Percentiles rank a stretch among this genome's conserved stretches.
Conservation (phyloP, 2,888 invertebrate species). For the Ochropleura leucogaster region DNA sequence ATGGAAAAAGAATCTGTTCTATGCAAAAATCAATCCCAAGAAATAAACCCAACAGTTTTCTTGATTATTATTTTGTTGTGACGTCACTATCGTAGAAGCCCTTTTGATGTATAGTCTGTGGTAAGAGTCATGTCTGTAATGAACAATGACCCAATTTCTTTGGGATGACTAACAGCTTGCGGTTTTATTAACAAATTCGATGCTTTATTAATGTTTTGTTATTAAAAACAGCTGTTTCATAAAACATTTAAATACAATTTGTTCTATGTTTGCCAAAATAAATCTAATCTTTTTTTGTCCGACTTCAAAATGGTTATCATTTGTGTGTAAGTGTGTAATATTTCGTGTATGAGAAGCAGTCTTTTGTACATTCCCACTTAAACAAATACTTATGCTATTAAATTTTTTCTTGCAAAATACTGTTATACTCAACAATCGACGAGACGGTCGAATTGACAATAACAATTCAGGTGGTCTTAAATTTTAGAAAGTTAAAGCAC, state of each 20-base stretch:
- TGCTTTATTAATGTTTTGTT: neutral
- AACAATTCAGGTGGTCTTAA: conserved; percentile 12
- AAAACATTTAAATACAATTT: neutral
- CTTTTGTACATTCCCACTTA: neutral
- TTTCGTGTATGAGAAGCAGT: neutral
- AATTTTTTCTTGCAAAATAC: neutral
- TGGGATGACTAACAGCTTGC: conserved; percentile 42
- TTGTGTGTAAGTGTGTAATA: neutral
- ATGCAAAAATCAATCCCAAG: neutral
- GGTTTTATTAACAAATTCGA: conserved; percentile 37
- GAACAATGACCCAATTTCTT: conserved; percentile 51
- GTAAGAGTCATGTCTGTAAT: conserved; percentile 14
- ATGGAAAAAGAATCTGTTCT: neutral
- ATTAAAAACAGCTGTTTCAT: neutral
- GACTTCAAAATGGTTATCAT: neutral
- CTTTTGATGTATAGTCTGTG: conserved; percentile 9
- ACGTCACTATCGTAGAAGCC: conserved; percentile 2
- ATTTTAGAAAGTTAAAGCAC: conserved; percentile 45
- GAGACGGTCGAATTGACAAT: neutral
- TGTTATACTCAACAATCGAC: neutral
- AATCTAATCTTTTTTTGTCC: neutral
- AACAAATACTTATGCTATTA: neutral
- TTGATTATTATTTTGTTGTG: neutral
- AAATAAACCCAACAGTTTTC: neutral
- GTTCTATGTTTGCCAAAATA: neutral